Evolutionary conservation across 2,113 vertebrate species (phyloP).

Genomic region (Protobothrops flavoviridis): DNA sequence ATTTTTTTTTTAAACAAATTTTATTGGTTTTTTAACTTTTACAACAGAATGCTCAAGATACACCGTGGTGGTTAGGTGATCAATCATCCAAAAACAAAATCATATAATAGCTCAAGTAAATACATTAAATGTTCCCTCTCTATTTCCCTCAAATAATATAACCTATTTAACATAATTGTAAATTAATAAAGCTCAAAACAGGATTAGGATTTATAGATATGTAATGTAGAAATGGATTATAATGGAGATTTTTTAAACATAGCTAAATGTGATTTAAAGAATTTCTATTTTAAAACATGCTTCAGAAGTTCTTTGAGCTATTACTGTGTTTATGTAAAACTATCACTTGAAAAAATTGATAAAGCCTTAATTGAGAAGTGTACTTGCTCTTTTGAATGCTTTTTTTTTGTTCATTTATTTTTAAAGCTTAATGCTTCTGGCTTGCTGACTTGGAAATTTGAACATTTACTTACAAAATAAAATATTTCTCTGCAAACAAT

Average conservation of each 20-base stretch:
- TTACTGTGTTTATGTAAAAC: neutral
- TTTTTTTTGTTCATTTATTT: neutral
- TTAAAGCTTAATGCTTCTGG: neutral
- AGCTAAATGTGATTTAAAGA: neutral
- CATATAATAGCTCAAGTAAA: too few species aligned
- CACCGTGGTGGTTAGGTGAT: too few species aligned
- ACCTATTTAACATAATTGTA: too few species aligned
- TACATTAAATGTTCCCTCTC: too few species aligned
- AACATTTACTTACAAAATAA: neutral
- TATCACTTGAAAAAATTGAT: neutral
- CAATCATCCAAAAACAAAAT: too few species aligned
- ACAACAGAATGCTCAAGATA: too few species aligned
- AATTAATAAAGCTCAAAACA: too few species aligned
- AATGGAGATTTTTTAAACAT: slow-evolving; percentile 6
- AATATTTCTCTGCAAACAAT: neutral
- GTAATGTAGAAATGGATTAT: neutral
- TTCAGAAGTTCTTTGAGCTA: neutral
- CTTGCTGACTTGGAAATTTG: neutral
- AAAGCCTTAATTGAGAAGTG: neutral
- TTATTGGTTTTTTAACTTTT: too few species aligned
- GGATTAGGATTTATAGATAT: too few species aligned
- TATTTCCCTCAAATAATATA: too few species aligned
- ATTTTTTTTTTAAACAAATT: neutral
- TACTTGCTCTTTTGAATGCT: neutral
- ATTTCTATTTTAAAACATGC: neutral